phyloP scores from a whole-genome alignment of 2,113 vertebrate genomes.

The Procavia capensis region DNA sequence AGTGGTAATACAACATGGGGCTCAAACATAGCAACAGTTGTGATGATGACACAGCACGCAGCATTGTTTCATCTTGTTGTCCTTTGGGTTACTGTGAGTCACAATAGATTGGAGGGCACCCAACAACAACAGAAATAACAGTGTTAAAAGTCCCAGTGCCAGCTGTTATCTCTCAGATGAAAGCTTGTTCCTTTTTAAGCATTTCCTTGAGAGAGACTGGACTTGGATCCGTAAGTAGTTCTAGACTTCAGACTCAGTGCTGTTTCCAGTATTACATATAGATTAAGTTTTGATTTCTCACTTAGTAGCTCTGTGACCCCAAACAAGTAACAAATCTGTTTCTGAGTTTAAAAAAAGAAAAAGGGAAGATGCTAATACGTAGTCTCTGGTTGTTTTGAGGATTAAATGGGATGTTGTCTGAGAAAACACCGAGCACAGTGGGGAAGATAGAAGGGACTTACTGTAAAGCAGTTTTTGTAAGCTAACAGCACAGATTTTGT shows the following conservation, averaged over 20 bases:
- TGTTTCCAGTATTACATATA: slow-evolving; percentile 45
- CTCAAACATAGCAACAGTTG: too few relatives aligned
- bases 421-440: not conserved
- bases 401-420: not conserved
- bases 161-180: not conserved
- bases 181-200: slow-evolving; percentile 40
- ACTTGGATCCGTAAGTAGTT: slow-evolving; percentile 48
- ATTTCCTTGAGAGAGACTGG: slow-evolving; percentile 16
- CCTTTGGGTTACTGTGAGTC: too few relatives aligned
- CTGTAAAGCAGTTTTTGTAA: slow-evolving; percentile 13
- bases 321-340: slow-evolving; percentile 4
- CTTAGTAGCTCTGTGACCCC: not conserved
- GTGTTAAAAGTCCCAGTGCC: not conserved
- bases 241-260: not conserved
- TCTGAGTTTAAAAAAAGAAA: not conserved
- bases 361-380: not conserved
- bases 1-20: too few relatives aligned
- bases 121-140: not conserved
- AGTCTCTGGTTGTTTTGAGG: not conserved
- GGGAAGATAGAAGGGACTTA: not conserved
- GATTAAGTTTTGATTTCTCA: slow-evolving; percentile 29
- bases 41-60: too few relatives aligned
- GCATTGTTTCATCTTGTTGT: too few relatives aligned
- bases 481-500: slow-evolving; percentile 52
- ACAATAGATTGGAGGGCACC: too few relatives aligned